Evolutionary conservation across 2,113 vertebrate species (phyloP).

Genomic region (Oxyura jamaicensis): DNA sequence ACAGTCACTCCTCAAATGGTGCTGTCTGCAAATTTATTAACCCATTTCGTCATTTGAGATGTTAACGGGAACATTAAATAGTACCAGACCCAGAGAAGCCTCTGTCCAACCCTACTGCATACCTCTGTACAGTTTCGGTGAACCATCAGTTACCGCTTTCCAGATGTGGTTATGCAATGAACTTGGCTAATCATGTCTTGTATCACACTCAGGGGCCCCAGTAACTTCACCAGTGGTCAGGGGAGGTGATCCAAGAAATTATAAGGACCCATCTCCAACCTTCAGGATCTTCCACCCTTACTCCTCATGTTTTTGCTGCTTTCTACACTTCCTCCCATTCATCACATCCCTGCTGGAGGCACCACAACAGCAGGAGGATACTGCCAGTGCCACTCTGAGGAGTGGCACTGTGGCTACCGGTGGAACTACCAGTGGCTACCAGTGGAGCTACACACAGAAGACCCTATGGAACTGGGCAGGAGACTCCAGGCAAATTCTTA

Average conservation of each 20-base stretch:
- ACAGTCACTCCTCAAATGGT: not conserved
- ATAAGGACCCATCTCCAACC: not conserved
- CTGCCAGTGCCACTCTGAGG: not conserved
- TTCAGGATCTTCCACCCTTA: not conserved
- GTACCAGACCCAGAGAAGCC: not conserved
- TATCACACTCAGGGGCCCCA: not conserved
- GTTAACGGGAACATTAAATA: not conserved
- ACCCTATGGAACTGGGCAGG: accelerated
- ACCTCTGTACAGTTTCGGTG: not conserved
- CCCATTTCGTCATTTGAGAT: not conserved
- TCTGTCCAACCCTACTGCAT: not conserved
- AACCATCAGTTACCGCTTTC: not conserved
- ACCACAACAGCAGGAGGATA: not conserved
- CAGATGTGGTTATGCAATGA: not conserved
- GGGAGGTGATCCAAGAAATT: not conserved
- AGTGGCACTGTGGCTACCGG: no score
- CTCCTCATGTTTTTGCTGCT: not conserved
- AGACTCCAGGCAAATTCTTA: not conserved
- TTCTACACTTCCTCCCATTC: not conserved
- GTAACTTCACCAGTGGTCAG: not conserved
- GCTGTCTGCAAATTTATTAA: not conserved
- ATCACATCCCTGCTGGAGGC: not conserved
- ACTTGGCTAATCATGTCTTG: not conserved
- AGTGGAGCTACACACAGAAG: not conserved
- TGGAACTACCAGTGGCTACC: not conserved